Conservation (phyloP, 2,888 invertebrate genomes). For the Pachymerium ferrugineum region DNA sequence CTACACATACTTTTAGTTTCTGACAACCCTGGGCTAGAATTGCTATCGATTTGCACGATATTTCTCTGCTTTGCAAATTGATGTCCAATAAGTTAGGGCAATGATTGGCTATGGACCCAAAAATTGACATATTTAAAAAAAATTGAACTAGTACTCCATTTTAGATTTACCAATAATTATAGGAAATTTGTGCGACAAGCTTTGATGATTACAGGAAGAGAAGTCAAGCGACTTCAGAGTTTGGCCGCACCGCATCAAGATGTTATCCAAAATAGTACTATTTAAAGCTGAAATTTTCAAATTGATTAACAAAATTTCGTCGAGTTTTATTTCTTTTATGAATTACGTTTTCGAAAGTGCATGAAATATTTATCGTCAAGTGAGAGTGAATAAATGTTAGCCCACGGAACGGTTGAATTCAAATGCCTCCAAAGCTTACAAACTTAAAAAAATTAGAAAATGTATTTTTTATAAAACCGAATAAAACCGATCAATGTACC, state of each 20-base stretch:
- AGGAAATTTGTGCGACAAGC: neutral
- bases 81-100: neutral
- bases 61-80: neutral
- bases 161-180: neutral
- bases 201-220: neutral
- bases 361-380: neutral
- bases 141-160: neutral
- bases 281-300: neutral
- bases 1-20: neutral
- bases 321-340: neutral
- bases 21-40: neutral
- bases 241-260: neutral
- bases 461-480: too few relatives aligned
- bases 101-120: neutral
- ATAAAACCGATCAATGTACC: neutral
- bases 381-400: neutral
- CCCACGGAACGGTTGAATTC: neutral
- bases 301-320: too few relatives aligned
- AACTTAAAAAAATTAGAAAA: neutral
- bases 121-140: neutral
- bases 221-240: neutral
- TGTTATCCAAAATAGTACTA: neutral
- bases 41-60: neutral
- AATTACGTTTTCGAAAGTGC: neutral
- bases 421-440: neutral